Conservation (phyloP, 2,888 invertebrate species). For the Loripinus fragilis region DNA sequence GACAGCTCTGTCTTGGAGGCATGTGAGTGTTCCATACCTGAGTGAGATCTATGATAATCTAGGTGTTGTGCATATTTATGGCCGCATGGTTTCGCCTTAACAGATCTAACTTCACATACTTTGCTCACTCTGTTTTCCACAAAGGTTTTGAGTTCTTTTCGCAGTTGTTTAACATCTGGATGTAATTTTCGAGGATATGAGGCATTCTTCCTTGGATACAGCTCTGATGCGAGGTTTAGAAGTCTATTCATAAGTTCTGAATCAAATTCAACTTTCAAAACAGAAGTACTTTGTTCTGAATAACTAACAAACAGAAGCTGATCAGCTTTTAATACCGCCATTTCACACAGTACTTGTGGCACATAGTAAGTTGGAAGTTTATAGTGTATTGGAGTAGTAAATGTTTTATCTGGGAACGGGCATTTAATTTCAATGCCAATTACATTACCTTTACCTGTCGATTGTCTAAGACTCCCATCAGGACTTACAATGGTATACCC, state of each 20-base stretch:
- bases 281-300: too few species aligned
- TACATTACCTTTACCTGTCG: neutral
- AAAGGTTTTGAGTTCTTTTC: neutral
- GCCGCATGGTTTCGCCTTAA: neutral
- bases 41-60: neutral
- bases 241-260: too few species aligned
- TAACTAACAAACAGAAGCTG: too few species aligned
- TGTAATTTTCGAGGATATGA: neutral
- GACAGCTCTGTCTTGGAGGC: neutral
- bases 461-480: slow-evolving; percentile 36
- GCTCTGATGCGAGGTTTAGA: neutral
- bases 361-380: slow-evolving; percentile 37
- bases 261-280: too few species aligned
- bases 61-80: neutral
- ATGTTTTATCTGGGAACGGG: slow-evolving; percentile 38
- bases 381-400: slow-evolving; percentile 30
- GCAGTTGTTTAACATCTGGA: neutral
- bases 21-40: too few species aligned
- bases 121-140: slow-evolving; percentile 1
- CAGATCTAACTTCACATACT: neutral
- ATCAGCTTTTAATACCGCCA: slow-evolving; percentile 25
- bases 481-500: slow-evolving; percentile 30
- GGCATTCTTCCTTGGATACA: neutral
- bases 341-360: slow-evolving; percentile 40
- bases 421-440: slow-evolving; percentile 52